Base-by-base conservation (phyloP, 2,888 invertebrate genomes). In the Calephelis perditalis region DNA sequence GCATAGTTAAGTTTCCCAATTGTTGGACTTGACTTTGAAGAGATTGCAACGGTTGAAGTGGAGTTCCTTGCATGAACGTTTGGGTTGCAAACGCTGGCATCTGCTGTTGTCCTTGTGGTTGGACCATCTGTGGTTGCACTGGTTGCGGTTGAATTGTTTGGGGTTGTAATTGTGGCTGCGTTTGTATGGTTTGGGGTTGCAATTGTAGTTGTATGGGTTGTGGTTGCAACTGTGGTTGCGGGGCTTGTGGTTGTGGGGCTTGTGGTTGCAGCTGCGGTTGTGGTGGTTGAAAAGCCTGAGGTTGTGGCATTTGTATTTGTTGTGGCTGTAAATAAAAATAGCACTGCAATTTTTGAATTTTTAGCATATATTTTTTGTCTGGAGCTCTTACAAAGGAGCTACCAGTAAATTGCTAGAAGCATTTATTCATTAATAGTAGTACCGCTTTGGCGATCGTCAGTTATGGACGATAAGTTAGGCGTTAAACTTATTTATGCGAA, bases 121-220 rank as follows among this genome's bases (percentile, higher is more conserved):
- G 69, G 65, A 65, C 70, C 57, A 58, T 68, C 68, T 60, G 68
- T 11, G 67, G 66, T 7, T 67, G 63, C 2, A 60, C 8, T 6
- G 63, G 56, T 61, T 67, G 69, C 7, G 63, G 49, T 60, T 62
- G 67, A 5, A 67, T 58, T 9, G 63, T 56, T 62, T 69, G 68
- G 9, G 65, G 66, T 63, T 70, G 68, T 7, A 67, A 59, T 44
- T 63, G 56, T 55, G 57, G 58, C 40, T 61, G 58, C 11, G 60
- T 44, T 52, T 60, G 60, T 4, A 54, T 40, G 45, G 55, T 37
- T 62, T 68, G 69, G 3, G 68, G 61, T 61, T 64, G 66, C 15
- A 57, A 12, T 9, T 47, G 44, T 45, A 36, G 57, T 44, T 26
- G 52, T 52, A 52, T 11, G 6, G 52, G 7, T 26, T 12, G 52